Conservation (phyloP, 2,113 vertebrate species). For the Xenotilapia leptura region DNA sequence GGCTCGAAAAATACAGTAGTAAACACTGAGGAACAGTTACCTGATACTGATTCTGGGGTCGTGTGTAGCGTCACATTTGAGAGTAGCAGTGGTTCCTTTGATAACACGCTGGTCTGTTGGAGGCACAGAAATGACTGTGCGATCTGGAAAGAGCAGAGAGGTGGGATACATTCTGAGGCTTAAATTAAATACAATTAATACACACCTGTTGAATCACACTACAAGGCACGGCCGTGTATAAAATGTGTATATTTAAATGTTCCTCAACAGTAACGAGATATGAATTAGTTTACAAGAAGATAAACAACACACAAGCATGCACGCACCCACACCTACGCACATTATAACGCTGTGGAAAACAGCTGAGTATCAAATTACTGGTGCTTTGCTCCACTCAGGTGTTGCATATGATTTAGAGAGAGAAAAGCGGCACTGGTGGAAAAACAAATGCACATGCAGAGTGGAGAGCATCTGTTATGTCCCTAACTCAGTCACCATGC, state of each 20-base stretch:
- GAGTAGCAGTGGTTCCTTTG: conserved; percentile 86
- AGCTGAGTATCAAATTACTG: background rate
- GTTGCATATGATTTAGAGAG: background rate
- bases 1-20: background rate
- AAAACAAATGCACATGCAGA: background rate
- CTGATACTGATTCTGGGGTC: conserved; percentile 83
- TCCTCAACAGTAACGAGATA: background rate
- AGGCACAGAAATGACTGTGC: conserved; percentile 79
- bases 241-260: background rate
- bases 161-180: background rate
- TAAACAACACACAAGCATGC: background rate
- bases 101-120: conserved; percentile 87
- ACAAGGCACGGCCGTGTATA: background rate
- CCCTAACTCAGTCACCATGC: background rate
- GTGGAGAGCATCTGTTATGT: background rate
- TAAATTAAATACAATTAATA: background rate
- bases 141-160: conserved; percentile 73
- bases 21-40: conserved; percentile 53
- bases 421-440: background rate
- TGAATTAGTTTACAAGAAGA: background rate
- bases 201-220: background rate
- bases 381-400: background rate
- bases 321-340: background rate
- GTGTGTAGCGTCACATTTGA: conserved; percentile 81
- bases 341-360: background rate